Evolutionary conservation across 1,140 invertebrate genomes (phyloP).

Genomic region (Pentalonia nigronervosa): DNA sequence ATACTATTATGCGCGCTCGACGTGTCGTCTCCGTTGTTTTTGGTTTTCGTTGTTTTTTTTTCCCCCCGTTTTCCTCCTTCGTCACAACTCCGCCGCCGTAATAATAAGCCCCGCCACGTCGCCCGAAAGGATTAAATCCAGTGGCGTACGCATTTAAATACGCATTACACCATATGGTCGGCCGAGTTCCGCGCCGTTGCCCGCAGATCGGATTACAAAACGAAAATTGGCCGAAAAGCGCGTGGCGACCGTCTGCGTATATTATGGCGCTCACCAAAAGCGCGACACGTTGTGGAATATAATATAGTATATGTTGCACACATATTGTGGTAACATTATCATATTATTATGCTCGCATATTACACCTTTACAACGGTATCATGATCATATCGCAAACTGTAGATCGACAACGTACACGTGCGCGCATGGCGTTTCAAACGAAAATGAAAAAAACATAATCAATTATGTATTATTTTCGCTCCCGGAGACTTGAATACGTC

Average conservation of each 20-base stretch:
- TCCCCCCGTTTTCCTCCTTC: neutral
- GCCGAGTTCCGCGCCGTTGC: neutral
- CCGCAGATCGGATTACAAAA: conserved; percentile 51
- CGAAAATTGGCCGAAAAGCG: neutral
- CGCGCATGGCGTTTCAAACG: neutral
- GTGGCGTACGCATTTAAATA: conserved; percentile 28
- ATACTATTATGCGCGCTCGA: neutral
- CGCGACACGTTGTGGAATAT: neutral
- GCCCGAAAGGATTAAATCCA: conserved; percentile 34
- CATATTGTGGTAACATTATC: neutral
- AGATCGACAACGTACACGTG: neutral
- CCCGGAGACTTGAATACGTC: neutral
- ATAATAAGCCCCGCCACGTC: conserved; percentile 24
- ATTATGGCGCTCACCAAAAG: neutral
- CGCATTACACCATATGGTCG: conserved; percentile 29
- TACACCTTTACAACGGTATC: neutral
- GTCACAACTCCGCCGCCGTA: neutral
- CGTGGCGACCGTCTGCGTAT: neutral
- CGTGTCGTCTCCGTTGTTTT: neutral
- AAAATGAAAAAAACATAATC: neutral
- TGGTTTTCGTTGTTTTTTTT: neutral
- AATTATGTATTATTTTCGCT: neutral
- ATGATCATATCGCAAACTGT: neutral
- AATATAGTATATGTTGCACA: too few species aligned
- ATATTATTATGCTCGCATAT: neutral